These are phyloP conservation scores for Cyclura pinguis DNA, from an alignment of 2,797 vertebrate genomes.

Conservation along the genomic window DNA sequence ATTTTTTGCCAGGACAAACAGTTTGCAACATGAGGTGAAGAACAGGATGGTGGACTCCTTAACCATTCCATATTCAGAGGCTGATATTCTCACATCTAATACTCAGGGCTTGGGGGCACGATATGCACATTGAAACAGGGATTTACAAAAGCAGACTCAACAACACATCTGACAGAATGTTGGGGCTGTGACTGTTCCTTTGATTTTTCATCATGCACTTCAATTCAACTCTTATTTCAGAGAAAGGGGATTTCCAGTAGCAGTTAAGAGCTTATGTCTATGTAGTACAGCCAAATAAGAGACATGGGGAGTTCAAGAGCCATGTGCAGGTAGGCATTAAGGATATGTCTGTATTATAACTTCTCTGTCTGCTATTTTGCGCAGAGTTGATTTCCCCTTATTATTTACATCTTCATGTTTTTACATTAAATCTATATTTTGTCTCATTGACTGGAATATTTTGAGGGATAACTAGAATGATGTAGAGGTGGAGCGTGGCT, in stretches of 20 bases:
- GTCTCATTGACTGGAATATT: background rate
- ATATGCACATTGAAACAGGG: background rate
- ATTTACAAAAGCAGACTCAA: background rate
- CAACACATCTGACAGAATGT: background rate
- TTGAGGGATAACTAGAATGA: background rate
- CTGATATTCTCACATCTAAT: background rate
- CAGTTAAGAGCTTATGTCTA: background rate
- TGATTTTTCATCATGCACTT: background rate
- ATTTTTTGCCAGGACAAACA: too few relatives aligned
- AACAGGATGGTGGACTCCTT: too few relatives aligned
- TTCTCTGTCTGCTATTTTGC: background rate
- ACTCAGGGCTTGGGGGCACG: background rate
- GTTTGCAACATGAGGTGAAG: too few relatives aligned
- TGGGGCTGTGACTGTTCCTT: background rate
- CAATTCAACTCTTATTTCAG: background rate
- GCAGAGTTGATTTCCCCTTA: background rate
- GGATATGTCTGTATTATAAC: background rate
- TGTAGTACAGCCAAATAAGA: background rate
- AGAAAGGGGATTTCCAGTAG: constrained; percentile 2
- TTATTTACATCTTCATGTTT: background rate
- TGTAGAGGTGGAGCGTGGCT: background rate
- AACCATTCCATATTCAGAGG: background rate
- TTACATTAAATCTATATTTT: background rate
- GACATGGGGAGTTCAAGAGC: background rate
- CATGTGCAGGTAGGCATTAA: background rate